phyloP scores from a whole-genome alignment of 2,797 vertebrate genomes.

The Stomatorhinus walkeri region DNA sequence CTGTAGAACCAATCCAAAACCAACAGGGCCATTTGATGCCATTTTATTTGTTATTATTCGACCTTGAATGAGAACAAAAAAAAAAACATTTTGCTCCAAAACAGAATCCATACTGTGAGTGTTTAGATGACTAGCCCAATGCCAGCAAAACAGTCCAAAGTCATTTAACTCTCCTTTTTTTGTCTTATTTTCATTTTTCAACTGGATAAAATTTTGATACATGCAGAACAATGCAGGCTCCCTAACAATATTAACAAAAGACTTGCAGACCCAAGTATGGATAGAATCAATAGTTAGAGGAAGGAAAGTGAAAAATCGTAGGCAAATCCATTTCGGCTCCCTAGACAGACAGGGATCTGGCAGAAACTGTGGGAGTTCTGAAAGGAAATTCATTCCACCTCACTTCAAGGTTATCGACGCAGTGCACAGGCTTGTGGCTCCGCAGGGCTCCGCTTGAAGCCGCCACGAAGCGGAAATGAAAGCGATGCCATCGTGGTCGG shows the following conservation, averaged over 20 bases:
- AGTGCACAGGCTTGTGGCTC: conserved; percentile 32
- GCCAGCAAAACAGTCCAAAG: not conserved
- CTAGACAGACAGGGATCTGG: conserved; percentile 23
- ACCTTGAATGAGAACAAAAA: not conserved
- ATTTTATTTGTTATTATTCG: not conserved
- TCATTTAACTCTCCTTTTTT: conserved; percentile 23
- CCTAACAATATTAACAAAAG: conserved; percentile 19
- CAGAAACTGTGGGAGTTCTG: conserved; percentile 32
- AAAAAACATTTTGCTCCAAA: not conserved
- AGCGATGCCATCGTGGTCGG: conserved; percentile 38
- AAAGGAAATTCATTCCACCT: conserved; percentile 39
- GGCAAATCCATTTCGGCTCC: conserved; percentile 28
- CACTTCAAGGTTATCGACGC: conserved; percentile 48
- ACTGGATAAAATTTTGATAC: conserved; percentile 21
- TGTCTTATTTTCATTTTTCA: conserved; percentile 21
- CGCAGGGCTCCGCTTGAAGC: conserved; percentile 34
- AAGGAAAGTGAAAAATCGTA: conserved; percentile 1
- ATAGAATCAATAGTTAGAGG: conserved; percentile 22
- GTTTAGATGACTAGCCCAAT: conserved; percentile 10
- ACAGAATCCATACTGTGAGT: conserved; percentile 20
- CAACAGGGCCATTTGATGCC: not conserved
- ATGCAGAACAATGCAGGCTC: conserved; percentile 15
- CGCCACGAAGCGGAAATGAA: conserved; percentile 40
- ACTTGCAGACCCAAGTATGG: not conserved
- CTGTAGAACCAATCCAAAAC: too few species aligned